Evolutionary conservation across 2,113 vertebrate species (phyloP).

Genomic region (Pogonocichla stellata): DNA sequence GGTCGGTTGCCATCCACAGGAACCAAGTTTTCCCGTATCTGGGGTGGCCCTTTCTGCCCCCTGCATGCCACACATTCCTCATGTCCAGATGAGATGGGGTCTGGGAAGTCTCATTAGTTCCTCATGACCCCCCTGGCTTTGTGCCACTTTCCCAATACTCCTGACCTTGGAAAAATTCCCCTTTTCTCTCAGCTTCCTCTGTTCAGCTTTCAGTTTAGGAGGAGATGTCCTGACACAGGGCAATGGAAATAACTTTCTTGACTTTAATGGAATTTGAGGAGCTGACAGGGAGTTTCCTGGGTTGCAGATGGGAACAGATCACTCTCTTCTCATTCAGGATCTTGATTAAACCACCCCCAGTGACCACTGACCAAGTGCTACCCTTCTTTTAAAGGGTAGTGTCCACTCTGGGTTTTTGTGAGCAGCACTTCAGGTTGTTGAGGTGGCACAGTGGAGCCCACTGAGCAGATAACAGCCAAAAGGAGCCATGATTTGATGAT

Average conservation of each 20-base stretch:
- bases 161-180: slow-evolving; percentile 2
- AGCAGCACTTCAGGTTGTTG: not conserved
- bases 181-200: not conserved
- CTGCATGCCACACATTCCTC: not conserved
- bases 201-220: not conserved
- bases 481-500: not conserved
- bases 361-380: accelerated
- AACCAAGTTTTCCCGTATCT: not conserved
- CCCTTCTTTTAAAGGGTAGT: not conserved
- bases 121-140: not conserved
- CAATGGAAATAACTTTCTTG: not conserved
- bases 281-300: not conserved
- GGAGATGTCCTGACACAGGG: not conserved
- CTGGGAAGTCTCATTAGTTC: slow-evolving; percentile 36
- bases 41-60: not conserved
- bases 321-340: not conserved
- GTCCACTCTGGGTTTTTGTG: not conserved
- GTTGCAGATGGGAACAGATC: not conserved
- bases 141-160: not conserved
- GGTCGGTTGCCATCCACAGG: not conserved
- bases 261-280: not conserved
- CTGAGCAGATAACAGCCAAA: not conserved
- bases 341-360: not conserved
- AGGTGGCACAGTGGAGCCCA: not conserved
- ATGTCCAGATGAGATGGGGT: not conserved